Evolutionary conservation across 2,113 vertebrate genomes (phyloP), one percentile per base, ranked within the genome.

Genomic region (Baryphthengus martii): DNA sequence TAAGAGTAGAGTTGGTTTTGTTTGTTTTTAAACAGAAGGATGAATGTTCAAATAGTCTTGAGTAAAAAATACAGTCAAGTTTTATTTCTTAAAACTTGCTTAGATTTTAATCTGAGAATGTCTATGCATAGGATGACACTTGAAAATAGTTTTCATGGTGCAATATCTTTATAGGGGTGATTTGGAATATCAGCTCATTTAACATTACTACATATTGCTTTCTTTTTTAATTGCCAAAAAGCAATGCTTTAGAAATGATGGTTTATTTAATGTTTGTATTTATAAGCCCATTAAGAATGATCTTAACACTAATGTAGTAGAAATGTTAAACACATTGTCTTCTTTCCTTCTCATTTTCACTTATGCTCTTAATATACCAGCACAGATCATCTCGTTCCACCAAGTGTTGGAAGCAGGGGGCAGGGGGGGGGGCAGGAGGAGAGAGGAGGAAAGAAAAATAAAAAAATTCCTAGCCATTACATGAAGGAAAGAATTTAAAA

Each of bases 351-450:
- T 10, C 31, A 29, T 74, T 50, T 71, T 77, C 52, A 74, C 0
- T 63, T 66, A 76, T 40, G 26, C 4, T 81, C n/a, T 76, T 72
- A 74, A 44, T 15, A 4, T 31, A 76, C 18, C 68, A 73, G 35
- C 29, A 39, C 17, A 49, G 28, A 67, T 62, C 17, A 67, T 62
- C 17, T 68, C 12, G 13, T 77, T 76, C 49, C 37, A 70, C 26
- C 5, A 77, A 29, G 15, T 58, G 13, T 5, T 71, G 26, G 59
- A 92, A 89, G 15, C 8, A 24, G 20, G 15, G 18, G 7, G 24
- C 6, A 35, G 5, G 4, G 13, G 17, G 29, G 17, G 3, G 4
- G 3, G 15, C 2, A 2, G 15, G 4, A 10, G 10, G 37, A 31
- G 10, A n/a, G n/a, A n/a, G n/a, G n/a, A n/a, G n/a, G n/a, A 37